phyloP scores from a whole-genome alignment of 2,888 invertebrate species.

The Phaonia tiefii region DNA sequence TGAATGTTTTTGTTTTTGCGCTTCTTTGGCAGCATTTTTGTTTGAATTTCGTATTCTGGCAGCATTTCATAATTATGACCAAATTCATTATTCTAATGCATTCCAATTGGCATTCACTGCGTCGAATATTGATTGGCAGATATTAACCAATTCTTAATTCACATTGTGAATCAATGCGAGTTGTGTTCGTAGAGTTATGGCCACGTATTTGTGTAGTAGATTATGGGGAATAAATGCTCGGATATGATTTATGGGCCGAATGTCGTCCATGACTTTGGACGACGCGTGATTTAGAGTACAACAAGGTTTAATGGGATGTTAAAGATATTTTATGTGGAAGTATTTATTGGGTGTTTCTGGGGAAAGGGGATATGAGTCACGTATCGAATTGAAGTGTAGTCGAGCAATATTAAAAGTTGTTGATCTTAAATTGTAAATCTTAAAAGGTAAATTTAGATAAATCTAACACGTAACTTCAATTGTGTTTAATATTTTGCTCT shows the following conservation, averaged over 20 bases:
- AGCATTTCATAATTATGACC: constrained; percentile 58
- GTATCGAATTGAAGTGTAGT: no score
- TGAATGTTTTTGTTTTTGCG: not conserved
- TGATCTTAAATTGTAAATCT: no score
- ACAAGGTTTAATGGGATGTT: no score
- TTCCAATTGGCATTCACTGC: not conserved
- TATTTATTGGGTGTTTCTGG: no score
- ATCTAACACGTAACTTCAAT: no score
- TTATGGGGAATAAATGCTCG: not conserved
- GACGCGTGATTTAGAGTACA: not conserved
- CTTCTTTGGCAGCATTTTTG: not conserved
- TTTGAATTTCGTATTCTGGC: constrained; percentile 56
- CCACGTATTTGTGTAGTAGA: not conserved
- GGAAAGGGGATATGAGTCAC: no score
- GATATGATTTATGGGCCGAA: not conserved
- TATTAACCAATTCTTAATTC: constrained; percentile 8
- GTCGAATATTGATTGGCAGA: constrained; percentile 12
- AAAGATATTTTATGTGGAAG: no score
- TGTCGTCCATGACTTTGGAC: not conserved
- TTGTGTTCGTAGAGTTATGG: not conserved
- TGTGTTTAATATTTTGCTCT: no score
- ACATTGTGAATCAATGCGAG: not conserved
- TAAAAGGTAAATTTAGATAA: no score
- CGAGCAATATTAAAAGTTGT: no score
- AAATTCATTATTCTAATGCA: constrained; percentile 59